phyloP scores from a whole-genome alignment of 2,888 invertebrate genomes.

The Xestia xanthographa region DNA sequence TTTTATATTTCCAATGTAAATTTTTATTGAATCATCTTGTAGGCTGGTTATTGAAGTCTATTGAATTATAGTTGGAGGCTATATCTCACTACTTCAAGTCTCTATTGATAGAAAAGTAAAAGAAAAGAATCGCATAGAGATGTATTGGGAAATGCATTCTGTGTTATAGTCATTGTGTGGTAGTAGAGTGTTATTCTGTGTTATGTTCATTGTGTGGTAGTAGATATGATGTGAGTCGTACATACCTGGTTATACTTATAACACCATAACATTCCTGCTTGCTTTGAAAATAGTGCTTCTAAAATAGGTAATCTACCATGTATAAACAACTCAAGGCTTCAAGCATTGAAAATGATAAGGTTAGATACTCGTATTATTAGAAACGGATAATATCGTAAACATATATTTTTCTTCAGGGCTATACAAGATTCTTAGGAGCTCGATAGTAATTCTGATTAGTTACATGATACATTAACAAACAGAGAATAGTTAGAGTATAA shows the following conservation, averaged over 20 bases:
- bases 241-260: neutral
- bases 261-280: neutral
- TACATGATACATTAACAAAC: slow-evolving; percentile 28
- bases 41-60: neutral
- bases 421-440: neutral
- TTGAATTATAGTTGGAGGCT: slow-evolving; percentile 13
- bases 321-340: neutral
- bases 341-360: slow-evolving; percentile 1
- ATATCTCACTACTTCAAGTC: neutral
- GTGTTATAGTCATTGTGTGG: neutral
- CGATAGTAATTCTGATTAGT: slow-evolving; percentile 11
- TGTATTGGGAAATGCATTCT: neutral
- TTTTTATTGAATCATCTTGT: neutral
- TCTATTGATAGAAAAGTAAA: neutral
- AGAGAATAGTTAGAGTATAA: neutral
- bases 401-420: neutral
- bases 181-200: neutral
- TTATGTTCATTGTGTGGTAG: neutral
- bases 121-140: neutral
- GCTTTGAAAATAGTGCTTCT: neutral
- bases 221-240: neutral
- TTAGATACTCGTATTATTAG: neutral
- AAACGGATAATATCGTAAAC: neutral
- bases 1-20: neutral
- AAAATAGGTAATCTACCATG: neutral